Conservation (phyloP, 2,113 vertebrate species). For the Hydrochoerus hydrochaeris region DNA sequence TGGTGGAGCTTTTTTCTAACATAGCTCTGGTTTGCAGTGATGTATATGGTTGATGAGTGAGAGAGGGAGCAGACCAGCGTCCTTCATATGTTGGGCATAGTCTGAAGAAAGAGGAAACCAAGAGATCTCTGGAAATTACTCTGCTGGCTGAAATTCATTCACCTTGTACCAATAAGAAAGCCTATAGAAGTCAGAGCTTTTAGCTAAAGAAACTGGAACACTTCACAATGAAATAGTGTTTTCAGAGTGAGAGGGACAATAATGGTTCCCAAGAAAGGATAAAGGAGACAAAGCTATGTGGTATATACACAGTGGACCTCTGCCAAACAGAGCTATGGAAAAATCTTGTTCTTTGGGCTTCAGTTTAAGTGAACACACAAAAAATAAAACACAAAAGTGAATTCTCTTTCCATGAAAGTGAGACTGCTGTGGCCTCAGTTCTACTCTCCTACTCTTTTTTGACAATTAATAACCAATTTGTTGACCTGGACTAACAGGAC, state of each 20-base stretch:
- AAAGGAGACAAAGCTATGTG: background rate
- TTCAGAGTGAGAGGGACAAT: background rate
- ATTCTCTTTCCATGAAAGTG: background rate
- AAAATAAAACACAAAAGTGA: slow-evolving; percentile 8
- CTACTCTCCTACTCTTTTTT: background rate
- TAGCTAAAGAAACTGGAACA: background rate
- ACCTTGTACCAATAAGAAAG: background rate
- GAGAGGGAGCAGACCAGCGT: background rate
- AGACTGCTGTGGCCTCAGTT: background rate
- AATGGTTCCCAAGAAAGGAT: background rate
- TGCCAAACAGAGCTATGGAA: background rate
- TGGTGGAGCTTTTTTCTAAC: background rate
- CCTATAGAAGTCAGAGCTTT: background rate
- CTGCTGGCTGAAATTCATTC: background rate
- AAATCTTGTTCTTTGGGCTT: background rate
- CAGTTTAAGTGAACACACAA: background rate
- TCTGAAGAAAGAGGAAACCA: background rate
- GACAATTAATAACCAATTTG: background rate
- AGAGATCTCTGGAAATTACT: background rate
- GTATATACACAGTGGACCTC: background rate
- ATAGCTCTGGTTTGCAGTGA: background rate
- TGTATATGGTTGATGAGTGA: no score
- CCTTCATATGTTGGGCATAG: background rate
- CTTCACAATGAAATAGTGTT: background rate
- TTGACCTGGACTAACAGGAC: background rate